A percentile compares a stretch with the other conserved stretches of the same genome.
These are phyloP conservation scores for Brassicogethes aeneus DNA, from an alignment of 2,888 invertebrate genomes.

Conservation along the genomic window DNA sequence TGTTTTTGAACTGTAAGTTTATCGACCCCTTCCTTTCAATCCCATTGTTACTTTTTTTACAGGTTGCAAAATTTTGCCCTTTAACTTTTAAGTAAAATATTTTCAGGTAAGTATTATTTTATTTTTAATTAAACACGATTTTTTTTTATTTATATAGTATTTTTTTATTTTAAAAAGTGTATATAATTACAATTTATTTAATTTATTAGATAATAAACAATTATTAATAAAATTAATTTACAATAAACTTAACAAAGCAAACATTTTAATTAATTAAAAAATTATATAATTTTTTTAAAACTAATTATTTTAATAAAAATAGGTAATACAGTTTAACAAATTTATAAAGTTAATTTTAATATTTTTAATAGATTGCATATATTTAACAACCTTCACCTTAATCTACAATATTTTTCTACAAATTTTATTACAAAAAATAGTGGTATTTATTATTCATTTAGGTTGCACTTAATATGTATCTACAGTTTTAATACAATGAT, in stretches of 20 bases:
- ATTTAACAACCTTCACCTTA: conserved; percentile 18
- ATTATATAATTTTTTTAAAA: too few relatives aligned
- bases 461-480: conserved; percentile 17
- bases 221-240: too few relatives aligned
- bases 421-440: conserved; percentile 23
- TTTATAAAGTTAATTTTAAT: too few relatives aligned
- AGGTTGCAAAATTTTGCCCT: background rate
- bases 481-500: conserved; percentile 20
- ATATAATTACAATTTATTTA: background rate
- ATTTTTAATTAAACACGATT: too few relatives aligned
- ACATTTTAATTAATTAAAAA: too few relatives aligned
- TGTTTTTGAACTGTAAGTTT: conserved; percentile 40
- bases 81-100: background rate
- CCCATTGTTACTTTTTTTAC: conserved; percentile 4
- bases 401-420: conserved; percentile 17
- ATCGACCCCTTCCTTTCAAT: conserved; percentile 8
- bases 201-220: too few relatives aligned
- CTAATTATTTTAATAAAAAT: too few relatives aligned
- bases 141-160: too few relatives aligned
- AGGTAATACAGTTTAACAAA: too few relatives aligned
- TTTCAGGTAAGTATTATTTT: background rate
- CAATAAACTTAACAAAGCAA: too few relatives aligned
- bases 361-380: too few relatives aligned
- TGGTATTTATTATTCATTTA: conserved; percentile 14
- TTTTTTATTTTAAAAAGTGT: background rate